These are phyloP conservation scores for Pangasius krempfi DNA, from an alignment of 2,797 vertebrate genomes.

Conservation along the genomic window DNA sequence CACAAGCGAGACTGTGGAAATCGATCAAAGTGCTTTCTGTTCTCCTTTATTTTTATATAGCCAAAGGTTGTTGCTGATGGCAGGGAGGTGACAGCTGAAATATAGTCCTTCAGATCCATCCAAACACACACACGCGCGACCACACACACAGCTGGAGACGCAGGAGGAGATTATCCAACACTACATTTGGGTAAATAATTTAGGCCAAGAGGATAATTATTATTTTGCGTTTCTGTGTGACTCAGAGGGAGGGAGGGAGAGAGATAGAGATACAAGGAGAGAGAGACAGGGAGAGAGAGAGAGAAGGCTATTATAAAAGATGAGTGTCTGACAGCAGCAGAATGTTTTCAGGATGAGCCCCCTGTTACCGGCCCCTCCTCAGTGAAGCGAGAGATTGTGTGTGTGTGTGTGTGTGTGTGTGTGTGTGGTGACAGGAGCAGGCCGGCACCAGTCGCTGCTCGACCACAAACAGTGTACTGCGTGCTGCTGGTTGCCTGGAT, in stretches of 20 bases:
- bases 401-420: constrained; percentile 43
- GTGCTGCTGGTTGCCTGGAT: constrained; percentile 79
- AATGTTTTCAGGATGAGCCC: constrained; percentile 40
- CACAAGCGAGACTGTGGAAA: constrained; percentile 37
- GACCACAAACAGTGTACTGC: constrained; percentile 54
- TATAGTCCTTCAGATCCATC: constrained; percentile 30
- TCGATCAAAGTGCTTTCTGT: constrained; percentile 14
- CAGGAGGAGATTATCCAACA: neutral
- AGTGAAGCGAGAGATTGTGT: constrained; percentile 43
- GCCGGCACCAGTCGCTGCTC: constrained; percentile 51
- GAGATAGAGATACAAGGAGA: neutral
- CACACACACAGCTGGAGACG: constrained; percentile 28
- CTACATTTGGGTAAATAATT: constrained; percentile 34
- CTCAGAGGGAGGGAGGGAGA: neutral
- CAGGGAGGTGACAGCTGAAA: constrained; percentile 14
- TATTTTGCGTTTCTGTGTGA: constrained; percentile 35
- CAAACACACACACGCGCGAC: constrained; percentile 3
- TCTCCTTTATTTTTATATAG: constrained; percentile 19
- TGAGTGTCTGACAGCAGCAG: constrained; percentile 34
- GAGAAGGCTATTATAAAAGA: constrained; percentile 19
- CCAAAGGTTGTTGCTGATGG: constrained; percentile 11
- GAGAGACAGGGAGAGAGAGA: neutral
- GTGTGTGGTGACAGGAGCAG: constrained; percentile 49
- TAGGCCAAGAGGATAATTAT: constrained; percentile 44
- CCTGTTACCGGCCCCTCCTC: constrained; percentile 27